Conservation (phyloP, 2,888 invertebrate genomes). For the Lycaena phlaeas region DNA sequence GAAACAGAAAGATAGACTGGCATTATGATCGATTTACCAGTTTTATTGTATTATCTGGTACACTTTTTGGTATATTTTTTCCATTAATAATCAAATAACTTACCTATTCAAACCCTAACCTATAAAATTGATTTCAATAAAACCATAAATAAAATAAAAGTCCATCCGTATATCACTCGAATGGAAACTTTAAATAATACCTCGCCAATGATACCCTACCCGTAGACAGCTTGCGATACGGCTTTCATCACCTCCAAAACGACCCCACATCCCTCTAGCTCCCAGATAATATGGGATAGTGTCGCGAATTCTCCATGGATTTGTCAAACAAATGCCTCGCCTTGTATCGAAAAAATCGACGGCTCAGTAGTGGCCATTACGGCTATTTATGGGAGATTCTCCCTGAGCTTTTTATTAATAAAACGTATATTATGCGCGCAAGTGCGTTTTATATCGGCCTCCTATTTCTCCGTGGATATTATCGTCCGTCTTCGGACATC, state of each 20-base stretch:
- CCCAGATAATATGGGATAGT: conserved; percentile 61
- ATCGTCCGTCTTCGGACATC: conserved; percentile 69
- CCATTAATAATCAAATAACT: no score
- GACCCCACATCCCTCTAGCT: conserved; percentile 67
- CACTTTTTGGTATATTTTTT: no score
- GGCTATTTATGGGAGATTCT: conserved; percentile 70
- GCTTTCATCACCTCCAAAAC: conserved; percentile 66
- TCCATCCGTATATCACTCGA: background rate
- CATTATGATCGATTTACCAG: no score
- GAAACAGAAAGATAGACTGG: no score
- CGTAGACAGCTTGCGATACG: conserved; percentile 52
- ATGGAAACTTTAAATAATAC: conserved; percentile 34
- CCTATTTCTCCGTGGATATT: conserved; percentile 56
- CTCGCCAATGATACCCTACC: conserved; percentile 58
- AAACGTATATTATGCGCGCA: conserved; percentile 73
- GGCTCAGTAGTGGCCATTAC: conserved; percentile 63
- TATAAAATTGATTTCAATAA: no score
- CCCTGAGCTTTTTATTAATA: conserved; percentile 69
- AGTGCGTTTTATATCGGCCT: conserved; percentile 66
- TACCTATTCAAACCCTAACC: no score
- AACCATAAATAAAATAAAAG: no score
- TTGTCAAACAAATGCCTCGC: conserved; percentile 70
- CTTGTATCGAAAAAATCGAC: conserved; percentile 69
- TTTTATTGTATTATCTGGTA: no score
- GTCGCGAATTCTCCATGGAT: conserved; percentile 62